Evolutionary conservation across 2,888 invertebrate genomes (phyloP), one percentile per base, ranked within the genome.

Genomic region (Megastigmus dorsalis): DNA sequence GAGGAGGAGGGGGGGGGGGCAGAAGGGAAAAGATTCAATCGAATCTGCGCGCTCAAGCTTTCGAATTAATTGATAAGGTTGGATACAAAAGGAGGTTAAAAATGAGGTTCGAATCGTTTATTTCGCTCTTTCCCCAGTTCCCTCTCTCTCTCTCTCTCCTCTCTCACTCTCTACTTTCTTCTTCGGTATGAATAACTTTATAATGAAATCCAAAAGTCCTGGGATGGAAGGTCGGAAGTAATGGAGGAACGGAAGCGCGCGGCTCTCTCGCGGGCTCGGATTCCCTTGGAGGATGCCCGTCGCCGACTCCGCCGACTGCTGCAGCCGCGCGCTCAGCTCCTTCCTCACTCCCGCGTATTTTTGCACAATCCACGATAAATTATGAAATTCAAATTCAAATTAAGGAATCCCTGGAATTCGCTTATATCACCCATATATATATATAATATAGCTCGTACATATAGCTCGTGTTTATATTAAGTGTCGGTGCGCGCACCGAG

Each of bases 61-160:
- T 63, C 55, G 65, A 62, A 69, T 76, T 76, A 76, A 76, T 76
- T 76, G 76, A 76, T 74, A 74, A 69, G 69, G 74, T 45, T 23
- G 52, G 57, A 41, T 45, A 67, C 70, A 57, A 69, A 67, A 65
- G 55, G 28, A 71, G 55, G 23, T 54, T 41, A 65, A 74, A 68
- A 60, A 54, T 26, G 70, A 70, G 60, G 1, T 45, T 50, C 23
- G 33, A 20, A 60, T 48, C 67, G 63, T 2, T 60, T 36, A 41
- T 63, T 55, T 50, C 33, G 20, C 6, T 30, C 54, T 41, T 20
- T 50, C 26, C n/a, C n/a, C n/a, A 6, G 18, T 41, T 26, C 43
- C 28, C 20, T 28, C 28, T 3, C 6, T 48, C 26, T 38, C 38
- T 57, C 20, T 36, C 15, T 1, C 36, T 52, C n/a, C 38, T 48